Base-by-base conservation (phyloP, 2,888 invertebrate genomes). In the Chrysopilus asiliformis region DNA sequence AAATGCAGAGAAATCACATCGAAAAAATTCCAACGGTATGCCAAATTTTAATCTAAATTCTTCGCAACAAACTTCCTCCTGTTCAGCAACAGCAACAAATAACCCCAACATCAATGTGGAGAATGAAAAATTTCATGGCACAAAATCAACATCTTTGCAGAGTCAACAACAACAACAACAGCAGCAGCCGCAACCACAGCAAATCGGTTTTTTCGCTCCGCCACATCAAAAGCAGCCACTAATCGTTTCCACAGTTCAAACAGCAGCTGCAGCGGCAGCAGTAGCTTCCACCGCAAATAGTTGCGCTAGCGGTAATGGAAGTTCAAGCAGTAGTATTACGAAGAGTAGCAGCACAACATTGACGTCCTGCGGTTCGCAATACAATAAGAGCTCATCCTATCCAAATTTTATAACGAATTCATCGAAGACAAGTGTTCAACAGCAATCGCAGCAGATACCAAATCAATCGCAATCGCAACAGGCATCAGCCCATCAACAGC, bases 21-120 rank as follows among this genome's bases (percentile, higher is more conserved):
- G 61, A 14, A 61, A 61, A 40, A 60, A 60, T 42, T 60, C 61
- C 14, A 57, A 52, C 41, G 60, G 60, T 39, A 53, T 55, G 51
- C 35, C 57, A 14, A 58, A 53, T 37, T 58, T 57, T 42, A 50
- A 57, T 12, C 15, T 54, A 17, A 50, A 35, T 39, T 50, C 51
- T 25, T 41, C 52, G 19, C 55, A 56, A 10, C 53, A 52, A 39
- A 14, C 17, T 19, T 7, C 28, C 19, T 22, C 24, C 4, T 14
- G 8, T 13, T 4, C 30, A 9, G 9, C 49, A 49, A 7, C 41
- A 25, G 26, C 26, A 30, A 13, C 13, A 12, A 15, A 15, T 28
- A 32, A 30, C 26, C 26, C 13, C 25, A 33, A 10, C 17, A 19
- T 3, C 32, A 32, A 32, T 8, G 2, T 7, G 22, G 27, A 35